Base-by-base conservation (phyloP, 2,113 vertebrate species). In the Gobius niger region DNA sequence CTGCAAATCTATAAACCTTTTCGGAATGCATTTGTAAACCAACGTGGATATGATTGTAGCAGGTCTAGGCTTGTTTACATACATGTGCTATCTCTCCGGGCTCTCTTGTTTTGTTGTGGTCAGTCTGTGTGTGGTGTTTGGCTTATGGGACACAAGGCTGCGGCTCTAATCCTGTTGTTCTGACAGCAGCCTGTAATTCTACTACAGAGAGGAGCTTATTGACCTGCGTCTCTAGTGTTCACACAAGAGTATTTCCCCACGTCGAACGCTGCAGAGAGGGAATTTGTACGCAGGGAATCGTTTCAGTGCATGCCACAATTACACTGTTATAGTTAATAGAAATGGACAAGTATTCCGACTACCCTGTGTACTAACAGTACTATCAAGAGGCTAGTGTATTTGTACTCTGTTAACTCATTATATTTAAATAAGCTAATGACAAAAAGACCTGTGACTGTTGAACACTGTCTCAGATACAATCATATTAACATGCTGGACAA, bases 151-250 rank as follows among this genome's bases (percentile, higher is more conserved):
- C 69, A 82, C 75, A 50, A 11, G 59, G 82, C 24, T 34, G 24
- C 24, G 24, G 24, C 85, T 82, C 60, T 88, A 87, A 86, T 87
- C 86, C 83, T 77, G 81, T 84, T 85, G 82, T 85, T 84, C 82
- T 86, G 83, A 84, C 65, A 76, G 84, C 74, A 82, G 62, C 72
- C 47, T 82, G 72, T 89, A 86, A 86, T 83, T 83, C 85, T 75
- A 82, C 82, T 76, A 78, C 72, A 73, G 73, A 75, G 74, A 74
- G 80, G 75, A 84, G 74, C 77, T 82, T 64, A 82, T 76, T 82
- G 85, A 80, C 72, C 67, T 42, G 9, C 75, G 74, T 83, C 72
- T 75, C 80, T 82, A 68, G 69, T 64, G 68, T 62, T 10, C 6
- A 61, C 71, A 63, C 47, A 2, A 65, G 54, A 57, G 53, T 70